These are phyloP conservation scores for Callithrix jacchus DNA, from an alignment of 2,113 vertebrate genomes.

Conservation along the genomic window DNA sequence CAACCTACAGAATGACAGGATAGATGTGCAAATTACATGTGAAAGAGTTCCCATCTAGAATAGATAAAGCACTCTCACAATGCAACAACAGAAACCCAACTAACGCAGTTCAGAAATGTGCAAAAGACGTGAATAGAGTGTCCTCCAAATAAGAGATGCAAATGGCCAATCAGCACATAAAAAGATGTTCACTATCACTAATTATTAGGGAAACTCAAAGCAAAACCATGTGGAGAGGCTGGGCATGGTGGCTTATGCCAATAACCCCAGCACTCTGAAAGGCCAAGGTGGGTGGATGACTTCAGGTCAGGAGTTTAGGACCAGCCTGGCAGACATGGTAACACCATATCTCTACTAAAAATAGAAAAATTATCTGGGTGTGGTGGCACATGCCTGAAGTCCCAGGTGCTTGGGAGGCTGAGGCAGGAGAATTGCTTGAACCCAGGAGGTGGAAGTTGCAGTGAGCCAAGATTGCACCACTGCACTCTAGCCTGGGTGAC, in stretches of 20 bases:
- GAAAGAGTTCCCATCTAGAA: background rate
- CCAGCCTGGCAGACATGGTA: no score
- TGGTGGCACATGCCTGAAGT: no score
- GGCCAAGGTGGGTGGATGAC: no score
- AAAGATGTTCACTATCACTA: background rate
- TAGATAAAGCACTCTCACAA: background rate
- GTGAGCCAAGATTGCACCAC: no score
- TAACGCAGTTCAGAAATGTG: background rate
- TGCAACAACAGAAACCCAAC: background rate
- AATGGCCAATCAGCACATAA: background rate
- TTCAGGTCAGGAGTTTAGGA: no score
- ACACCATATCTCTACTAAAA: no score
- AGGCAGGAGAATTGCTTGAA: no score
- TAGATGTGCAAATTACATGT: background rate
- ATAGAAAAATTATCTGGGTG: no score
- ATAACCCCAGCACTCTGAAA: no score
- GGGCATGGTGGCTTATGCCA: fast-evolving
- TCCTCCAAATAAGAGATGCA: background rate
- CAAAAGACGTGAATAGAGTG: background rate
- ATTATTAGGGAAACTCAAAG: background rate
- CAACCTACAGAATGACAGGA: background rate
- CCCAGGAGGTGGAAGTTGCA: no score
- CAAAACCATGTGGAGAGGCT: background rate
- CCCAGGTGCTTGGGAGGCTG: no score
- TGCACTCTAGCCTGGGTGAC: no score